phyloP scores from a whole-genome alignment of 2,888 invertebrate genomes.

The Mesodorylaimus sp. region DNA sequence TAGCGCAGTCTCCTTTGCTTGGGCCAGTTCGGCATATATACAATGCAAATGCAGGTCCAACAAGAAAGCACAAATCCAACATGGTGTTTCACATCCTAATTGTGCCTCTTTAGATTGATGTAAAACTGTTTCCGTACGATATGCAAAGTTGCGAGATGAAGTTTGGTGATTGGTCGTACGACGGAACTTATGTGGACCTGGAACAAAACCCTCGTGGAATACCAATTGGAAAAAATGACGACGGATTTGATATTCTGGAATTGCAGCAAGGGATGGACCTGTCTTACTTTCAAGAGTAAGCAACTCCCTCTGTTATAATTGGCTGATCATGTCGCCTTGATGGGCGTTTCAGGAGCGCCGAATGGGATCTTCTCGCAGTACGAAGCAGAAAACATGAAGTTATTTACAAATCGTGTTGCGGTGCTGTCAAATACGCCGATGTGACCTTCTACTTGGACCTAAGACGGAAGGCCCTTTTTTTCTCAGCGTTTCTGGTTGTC shows the following conservation, averaged over 20 bases:
- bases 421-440: slow-evolving; percentile 28
- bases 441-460: slow-evolving; percentile 28
- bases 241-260: not conserved
- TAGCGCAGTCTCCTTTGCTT: too few species aligned
- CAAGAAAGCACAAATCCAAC: too few species aligned
- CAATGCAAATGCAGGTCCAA: too few species aligned
- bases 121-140: slow-evolving; percentile 29
- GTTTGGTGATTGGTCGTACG: slow-evolving; percentile 7
- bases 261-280: slow-evolving; percentile 5
- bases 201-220: not conserved
- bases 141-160: slow-evolving; percentile 8
- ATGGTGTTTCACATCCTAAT: too few species aligned
- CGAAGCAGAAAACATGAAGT: slow-evolving; percentile 23
- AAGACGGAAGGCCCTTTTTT: slow-evolving; percentile 27
- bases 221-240: too few species aligned
- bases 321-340: too few species aligned
- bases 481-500: slow-evolving; percentile 27
- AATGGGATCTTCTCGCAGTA: slow-evolving; percentile 27
- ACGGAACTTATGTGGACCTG: slow-evolving; percentile 3
- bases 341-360: slow-evolving; percentile 27
- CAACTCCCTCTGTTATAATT: not conserved
- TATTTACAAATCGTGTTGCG: slow-evolving; percentile 25
- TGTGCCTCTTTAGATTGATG: slow-evolving; percentile 30
- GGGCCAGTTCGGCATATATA: too few species aligned
- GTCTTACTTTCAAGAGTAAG: slow-evolving; percentile 6